These are phyloP conservation scores for Syrphus vitripennis DNA, from an alignment of 2,888 invertebrate genomes.

Conservation along the genomic window DNA sequence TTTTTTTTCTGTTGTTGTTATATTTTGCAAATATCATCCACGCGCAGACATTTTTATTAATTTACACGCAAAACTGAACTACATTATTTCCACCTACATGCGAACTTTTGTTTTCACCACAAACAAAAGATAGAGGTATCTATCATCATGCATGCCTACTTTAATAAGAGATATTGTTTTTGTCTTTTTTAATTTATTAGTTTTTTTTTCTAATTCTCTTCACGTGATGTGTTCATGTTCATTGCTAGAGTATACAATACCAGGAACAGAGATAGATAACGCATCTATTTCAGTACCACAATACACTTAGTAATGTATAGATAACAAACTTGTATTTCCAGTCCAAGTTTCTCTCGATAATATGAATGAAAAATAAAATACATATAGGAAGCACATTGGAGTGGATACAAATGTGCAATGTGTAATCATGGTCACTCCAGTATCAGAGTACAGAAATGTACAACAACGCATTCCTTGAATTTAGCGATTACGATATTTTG, in stretches of 20 bases:
- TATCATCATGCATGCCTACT: too few relatives aligned
- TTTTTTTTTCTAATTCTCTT: background rate
- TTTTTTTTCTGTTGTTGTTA: background rate
- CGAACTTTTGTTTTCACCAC: background rate
- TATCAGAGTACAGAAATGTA: background rate
- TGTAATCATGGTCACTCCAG: background rate
- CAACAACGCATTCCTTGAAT: background rate
- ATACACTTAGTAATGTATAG: background rate
- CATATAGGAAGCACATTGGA: background rate
- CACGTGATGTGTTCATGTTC: background rate
- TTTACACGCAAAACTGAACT: constrained; percentile 8
- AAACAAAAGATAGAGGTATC: background rate
- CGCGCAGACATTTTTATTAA: constrained; percentile 2
- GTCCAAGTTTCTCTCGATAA: background rate
- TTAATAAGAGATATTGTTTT: background rate
- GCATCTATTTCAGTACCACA: background rate
- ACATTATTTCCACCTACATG: background rate
- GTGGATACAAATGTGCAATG: background rate
- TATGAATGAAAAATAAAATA: background rate
- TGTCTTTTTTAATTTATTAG: background rate
- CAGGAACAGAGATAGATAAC: constrained; percentile 6
- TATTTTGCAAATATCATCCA: background rate
- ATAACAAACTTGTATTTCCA: constrained; percentile 3
- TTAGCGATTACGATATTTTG: background rate
- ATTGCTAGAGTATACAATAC: background rate